phyloP scores from a whole-genome alignment of 2,113 vertebrate genomes.

The Centropus bengalensis region DNA sequence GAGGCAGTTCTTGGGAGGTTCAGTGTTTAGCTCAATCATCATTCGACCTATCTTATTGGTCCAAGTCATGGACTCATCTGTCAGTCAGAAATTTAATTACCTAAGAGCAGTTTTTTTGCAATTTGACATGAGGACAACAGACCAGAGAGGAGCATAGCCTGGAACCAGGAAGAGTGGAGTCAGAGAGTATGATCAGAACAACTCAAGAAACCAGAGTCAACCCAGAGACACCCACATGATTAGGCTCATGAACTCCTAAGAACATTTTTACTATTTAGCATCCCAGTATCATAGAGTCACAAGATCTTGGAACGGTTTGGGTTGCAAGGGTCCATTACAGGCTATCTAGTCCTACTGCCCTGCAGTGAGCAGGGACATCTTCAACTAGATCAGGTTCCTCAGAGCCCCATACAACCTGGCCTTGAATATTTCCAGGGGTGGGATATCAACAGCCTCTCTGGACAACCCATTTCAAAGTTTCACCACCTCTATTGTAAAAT shows the following conservation, averaged over 20 bases:
- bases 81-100: background rate
- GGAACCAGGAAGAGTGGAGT: accelerated
- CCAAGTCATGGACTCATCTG: background rate
- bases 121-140: background rate
- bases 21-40: accelerated
- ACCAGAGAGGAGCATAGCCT: background rate
- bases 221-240: background rate
- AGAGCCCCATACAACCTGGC: no score
- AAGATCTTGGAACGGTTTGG: no score
- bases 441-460: no score
- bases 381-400: no score
- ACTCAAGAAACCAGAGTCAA: background rate
- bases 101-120: background rate
- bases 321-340: no score
- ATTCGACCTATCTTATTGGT: background rate
- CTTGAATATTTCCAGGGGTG: no score
- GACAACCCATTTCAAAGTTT: no score
- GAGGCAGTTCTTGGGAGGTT: background rate
- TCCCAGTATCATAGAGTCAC: background rate
- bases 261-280: background rate
- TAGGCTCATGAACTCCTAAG: background rate
- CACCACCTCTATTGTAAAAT: no score
- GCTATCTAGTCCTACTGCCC: no score
- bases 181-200: background rate
- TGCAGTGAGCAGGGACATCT: no score